Percentiles rank a stretch among this genome's conserved stretches.
These are phyloP conservation scores for Pionites leucogaster DNA, from an alignment of 2,113 vertebrate species.

Conservation along the genomic window DNA sequence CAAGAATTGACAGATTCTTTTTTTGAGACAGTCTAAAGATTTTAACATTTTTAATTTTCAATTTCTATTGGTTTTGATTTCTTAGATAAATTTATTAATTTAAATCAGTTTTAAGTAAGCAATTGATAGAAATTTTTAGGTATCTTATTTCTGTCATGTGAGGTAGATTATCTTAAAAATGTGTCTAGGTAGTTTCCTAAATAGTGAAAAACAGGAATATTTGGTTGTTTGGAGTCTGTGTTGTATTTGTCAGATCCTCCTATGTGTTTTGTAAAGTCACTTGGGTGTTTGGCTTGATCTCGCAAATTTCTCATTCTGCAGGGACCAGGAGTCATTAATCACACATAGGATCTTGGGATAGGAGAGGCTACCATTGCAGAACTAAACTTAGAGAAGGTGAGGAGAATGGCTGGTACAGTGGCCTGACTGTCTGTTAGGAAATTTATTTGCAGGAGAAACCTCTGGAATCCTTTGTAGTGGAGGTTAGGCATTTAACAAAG, in stretches of 20 bases:
- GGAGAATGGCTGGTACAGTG: constrained; percentile 7
- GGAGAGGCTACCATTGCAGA: constrained; percentile 24
- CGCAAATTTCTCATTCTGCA: neutral
- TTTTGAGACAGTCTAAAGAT: neutral
- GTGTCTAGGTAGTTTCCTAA: neutral
- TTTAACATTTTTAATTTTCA: neutral
- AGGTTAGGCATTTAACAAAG: neutral
- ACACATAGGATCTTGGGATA: neutral
- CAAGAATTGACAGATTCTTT: neutral
- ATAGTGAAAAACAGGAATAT: neutral
- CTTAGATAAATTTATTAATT: neutral
- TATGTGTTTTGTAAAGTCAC: neutral
- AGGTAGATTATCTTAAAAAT: neutral
- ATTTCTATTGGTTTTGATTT: neutral
- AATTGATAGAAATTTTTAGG: neutral
- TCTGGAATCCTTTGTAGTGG: constrained; percentile 14
- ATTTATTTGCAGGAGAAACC: neutral
- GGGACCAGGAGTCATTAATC: constrained; percentile 22
- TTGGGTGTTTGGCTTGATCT: neutral
- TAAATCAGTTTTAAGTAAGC: neutral
- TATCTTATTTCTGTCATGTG: neutral
- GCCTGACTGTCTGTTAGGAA: constrained; percentile 31
- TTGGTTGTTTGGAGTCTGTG: neutral
- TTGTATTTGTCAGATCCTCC: neutral
- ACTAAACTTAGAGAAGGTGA: constrained; percentile 15